Base-by-base conservation (phyloP, 2,113 vertebrate genomes). In the Mola mola region DNA sequence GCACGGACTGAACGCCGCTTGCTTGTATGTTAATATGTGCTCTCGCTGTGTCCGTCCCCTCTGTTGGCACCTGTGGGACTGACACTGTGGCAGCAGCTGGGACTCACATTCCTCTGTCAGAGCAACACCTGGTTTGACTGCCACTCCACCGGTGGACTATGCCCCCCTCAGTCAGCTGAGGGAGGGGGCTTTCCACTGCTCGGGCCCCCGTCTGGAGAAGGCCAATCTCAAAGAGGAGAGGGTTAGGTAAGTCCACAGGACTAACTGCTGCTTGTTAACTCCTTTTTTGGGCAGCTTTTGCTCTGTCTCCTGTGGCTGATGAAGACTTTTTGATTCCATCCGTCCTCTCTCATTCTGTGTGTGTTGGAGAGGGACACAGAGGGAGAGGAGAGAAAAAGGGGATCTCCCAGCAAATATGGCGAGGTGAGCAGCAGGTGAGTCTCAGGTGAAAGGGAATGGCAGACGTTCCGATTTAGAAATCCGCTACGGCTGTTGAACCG, bases 111-210 rank as follows among this genome's bases (percentile, higher is more conserved):
- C 42, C 16, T 52, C 40, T 40, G 8, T n/a, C 3, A 7, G 46
- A 51, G 55, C 2, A 9, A 34, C 16, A 62, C 34, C 8, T 46
- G 44, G 52, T 47, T 33, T 20, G 4, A 64, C 24, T 40, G 44
- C 44, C 67, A 21, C 33, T 31, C 20, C 36, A 41, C 64, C 11
- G 2, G 67, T 85, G 87, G 86, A 92, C 73, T 87, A 92, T 92
- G 89, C 67, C 75, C 74, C 81, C 79, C 37, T 79, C 70, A 4
- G 55, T 53, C 36, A 46, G 79, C 77, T 89, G 83, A 92, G 75
- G 66, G 68, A 60, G 83, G 72, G 79, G 66, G 77, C 52, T 53
- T 29, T 8, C 1, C 2, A 49, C 60, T 67, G 81, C 68, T 85
- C 75, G 56, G 57, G 57, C 64, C 86, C 73, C 68, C 82, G 40